phyloP scores from a whole-genome alignment of 2,888 invertebrate genomes.

The Ferdinandea cuprea region DNA sequence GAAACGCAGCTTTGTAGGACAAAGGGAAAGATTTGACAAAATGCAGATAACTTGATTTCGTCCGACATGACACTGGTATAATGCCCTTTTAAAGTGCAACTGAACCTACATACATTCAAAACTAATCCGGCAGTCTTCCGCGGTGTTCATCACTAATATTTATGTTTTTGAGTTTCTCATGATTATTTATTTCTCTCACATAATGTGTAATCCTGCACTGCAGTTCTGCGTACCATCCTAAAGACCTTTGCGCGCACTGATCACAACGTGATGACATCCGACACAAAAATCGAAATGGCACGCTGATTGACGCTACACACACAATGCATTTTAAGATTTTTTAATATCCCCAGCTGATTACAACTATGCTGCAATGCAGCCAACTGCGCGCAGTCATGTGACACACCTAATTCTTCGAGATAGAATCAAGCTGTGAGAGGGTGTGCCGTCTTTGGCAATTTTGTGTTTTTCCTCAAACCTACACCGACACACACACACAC shows the following conservation, averaged over 20 bases:
- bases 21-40: too few relatives aligned
- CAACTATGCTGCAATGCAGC: slow-evolving; percentile 1
- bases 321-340: slow-evolving; percentile 19
- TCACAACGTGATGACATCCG: slow-evolving; percentile 31
- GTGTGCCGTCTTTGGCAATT: slow-evolving; percentile 54
- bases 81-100: too few relatives aligned
- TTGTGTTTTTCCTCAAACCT: slow-evolving; percentile 28
- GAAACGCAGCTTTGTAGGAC: too few relatives aligned
- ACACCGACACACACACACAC: slow-evolving; percentile 2
- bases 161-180: too few relatives aligned
- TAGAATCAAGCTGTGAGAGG: slow-evolving; percentile 40
- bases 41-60: too few relatives aligned
- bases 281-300: slow-evolving; percentile 53
- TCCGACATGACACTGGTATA: too few relatives aligned
- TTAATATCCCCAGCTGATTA: slow-evolving; percentile 20
- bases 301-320: slow-evolving; percentile 40
- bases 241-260: slow-evolving; percentile 6
- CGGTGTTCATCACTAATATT: too few relatives aligned
- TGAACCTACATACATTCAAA: too few relatives aligned
- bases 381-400: slow-evolving; percentile 27
- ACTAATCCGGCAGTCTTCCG: too few relatives aligned
- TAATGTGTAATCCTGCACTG: slow-evolving; percentile 15
- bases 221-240: slow-evolving; percentile 10
- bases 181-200: neutral
- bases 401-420: slow-evolving; percentile 52